Evolutionary conservation across 2,797 vertebrate species (phyloP), one percentile per base, ranked within the genome.

Genomic region (Acanthis flammea): DNA sequence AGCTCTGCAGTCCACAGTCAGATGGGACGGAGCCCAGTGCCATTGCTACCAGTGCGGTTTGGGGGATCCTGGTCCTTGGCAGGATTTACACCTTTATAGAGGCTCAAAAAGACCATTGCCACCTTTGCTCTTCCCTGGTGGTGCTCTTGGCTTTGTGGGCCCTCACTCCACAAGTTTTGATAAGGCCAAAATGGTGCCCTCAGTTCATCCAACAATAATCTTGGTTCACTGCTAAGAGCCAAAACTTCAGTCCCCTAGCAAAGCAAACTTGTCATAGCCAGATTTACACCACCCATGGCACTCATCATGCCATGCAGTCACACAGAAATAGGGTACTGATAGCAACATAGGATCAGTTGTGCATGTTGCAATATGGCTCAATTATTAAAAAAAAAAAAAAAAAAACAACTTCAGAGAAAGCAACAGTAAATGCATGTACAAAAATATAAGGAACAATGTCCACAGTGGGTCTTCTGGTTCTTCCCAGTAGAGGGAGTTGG

Each of bases 401-500:
- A 41, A 17, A 17, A 42, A 18, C 17, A 39, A 31, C 24, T 80
- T 42, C 3, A 14, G 31, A 37, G 35, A 67, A 81, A 72, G 16
- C 14, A 72, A 44, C 31, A 31, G 25, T 53, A 78, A 81, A 73
- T 44, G 13, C 27, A n/a, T 7, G 2, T 54, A 45, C 48, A 77
- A 62, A 77, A 92, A 37, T 45, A 30, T 10, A 44, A 60, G 19
- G 35, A 55, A 55, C 5, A 0, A 41, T 39, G 9, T 53, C 58
- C 68, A 48, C 23, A 73, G 39, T 12, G 8, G 68, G 39, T 85
- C 68, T 92, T 39, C 60, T 76, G 41, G 15, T n/a, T 92, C 48
- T 82, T 93, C 86, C 80, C 81, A 77, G 75, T 57, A 93, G 88
- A 93, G 86, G 92, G 78, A 92, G 72, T 70, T 93, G 65, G 85